A percentile compares a stretch with the other conserved stretches of the same genome.
Conservation (phyloP, 2,797 vertebrate species). For the Chiloscyllium punctatum region DNA sequence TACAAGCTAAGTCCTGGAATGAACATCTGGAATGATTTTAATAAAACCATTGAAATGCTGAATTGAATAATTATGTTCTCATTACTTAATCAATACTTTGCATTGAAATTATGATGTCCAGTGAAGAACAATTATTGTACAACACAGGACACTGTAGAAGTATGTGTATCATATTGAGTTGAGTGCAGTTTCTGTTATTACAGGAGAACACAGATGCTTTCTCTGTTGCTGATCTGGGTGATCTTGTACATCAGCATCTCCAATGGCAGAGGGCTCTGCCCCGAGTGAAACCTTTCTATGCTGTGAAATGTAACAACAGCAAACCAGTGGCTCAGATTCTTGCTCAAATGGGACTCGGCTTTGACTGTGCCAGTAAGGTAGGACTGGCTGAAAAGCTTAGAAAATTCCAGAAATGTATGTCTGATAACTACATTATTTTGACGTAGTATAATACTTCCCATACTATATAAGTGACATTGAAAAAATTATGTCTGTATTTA, state of each 20-base stretch:
- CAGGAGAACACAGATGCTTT: conserved; percentile 12
- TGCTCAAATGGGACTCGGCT: conserved; percentile 26
- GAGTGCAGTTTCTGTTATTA: neutral
- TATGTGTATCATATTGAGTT: neutral
- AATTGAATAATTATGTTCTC: neutral
- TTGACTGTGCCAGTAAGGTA: conserved; percentile 39
- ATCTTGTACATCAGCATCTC: conserved; percentile 14
- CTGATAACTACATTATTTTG: neutral
- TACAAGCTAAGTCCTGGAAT: neutral
- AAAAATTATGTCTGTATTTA: neutral
- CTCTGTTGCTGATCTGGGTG: neutral
- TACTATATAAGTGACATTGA: neutral
- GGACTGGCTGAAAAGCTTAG: neutral
- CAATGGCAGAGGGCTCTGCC: conserved; percentile 17
- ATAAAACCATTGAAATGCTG: neutral
- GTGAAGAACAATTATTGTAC: neutral
- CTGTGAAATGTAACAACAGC: conserved; percentile 36
- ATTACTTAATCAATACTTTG: neutral
- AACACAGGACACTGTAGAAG: neutral
- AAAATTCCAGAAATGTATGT: neutral
- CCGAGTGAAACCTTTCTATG: conserved; percentile 32
- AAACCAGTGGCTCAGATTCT: neutral
- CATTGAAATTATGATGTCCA: neutral
- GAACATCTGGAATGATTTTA: neutral
- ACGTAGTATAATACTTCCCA: too few species aligned